A percentile compares a stretch with the other conserved stretches of the same genome.
These are phyloP conservation scores for Galaxea fascicularis DNA, from an alignment of 92 coral and sea anemone genomes.

Conservation along the genomic window DNA sequence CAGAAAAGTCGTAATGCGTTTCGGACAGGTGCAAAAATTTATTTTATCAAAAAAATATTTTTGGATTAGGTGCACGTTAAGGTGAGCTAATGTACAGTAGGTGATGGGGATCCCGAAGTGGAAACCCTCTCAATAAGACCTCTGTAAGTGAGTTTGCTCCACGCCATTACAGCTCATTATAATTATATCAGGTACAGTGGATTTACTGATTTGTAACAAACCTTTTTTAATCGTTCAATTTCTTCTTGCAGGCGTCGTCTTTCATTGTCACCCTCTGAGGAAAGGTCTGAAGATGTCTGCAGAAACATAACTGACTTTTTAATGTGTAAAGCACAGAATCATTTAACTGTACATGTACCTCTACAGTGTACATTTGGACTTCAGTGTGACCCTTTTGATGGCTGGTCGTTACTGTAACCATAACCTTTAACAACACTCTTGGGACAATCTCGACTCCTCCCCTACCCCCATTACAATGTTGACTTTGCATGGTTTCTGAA, in stretches of 20 bases:
- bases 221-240: conserved; percentile 36
- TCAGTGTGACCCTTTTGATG: not conserved
- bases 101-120: too few species aligned
- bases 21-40: too few species aligned
- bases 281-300: not conserved
- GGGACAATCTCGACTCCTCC: too few species aligned
- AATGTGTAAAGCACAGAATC: not conserved
- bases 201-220: not conserved
- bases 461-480: too few species aligned
- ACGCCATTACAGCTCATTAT: not conserved
- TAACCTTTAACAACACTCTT: too few species aligned
- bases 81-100: too few species aligned
- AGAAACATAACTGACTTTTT: not conserved
- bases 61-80: too few species aligned
- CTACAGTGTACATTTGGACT: not conserved
- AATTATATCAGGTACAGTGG: not conserved
- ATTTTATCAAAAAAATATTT: too few species aligned
- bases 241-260: conserved; percentile 25
- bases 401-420: too few species aligned
- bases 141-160: not conserved
- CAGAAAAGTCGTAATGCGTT: too few species aligned
- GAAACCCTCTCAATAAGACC: too few species aligned
- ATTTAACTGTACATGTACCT: not conserved
- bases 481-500: too few species aligned
- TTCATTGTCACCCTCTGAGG: conserved; percentile 18